Conservation (phyloP, 2,797 vertebrate genomes). For the Crocodylus rhombifer region DNA sequence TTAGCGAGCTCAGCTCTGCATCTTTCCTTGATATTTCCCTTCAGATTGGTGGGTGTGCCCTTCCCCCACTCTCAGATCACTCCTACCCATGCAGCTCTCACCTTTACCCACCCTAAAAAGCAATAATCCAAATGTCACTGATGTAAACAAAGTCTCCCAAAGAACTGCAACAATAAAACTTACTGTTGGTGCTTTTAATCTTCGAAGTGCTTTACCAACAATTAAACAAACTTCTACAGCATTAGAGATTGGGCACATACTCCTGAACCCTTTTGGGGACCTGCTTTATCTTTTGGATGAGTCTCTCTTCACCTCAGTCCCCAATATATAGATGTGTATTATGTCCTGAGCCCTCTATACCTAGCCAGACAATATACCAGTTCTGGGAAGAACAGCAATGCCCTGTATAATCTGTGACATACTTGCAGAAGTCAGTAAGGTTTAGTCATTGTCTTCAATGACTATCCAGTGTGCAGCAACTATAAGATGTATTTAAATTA, state of each 20-base stretch:
- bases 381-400: not conserved
- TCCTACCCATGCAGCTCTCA: not conserved
- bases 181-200: not conserved
- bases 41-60: not conserved
- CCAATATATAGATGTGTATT: not conserved
- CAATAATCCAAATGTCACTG: not conserved
- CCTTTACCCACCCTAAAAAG: not conserved
- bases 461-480: not conserved
- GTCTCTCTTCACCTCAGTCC: not conserved
- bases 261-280: not conserved
- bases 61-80: not conserved
- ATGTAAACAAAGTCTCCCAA: not conserved
- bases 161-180: not conserved
- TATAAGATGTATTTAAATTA: not conserved
- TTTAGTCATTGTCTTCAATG: not conserved
- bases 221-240: not conserved
- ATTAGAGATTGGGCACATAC: not conserved
- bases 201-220: not conserved
- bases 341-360: not conserved
- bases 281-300: not conserved
- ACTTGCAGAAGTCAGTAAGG: not conserved
- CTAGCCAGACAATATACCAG: not conserved
- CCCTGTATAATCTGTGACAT: not conserved
- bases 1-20: not conserved
- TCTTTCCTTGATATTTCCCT: not conserved